These are phyloP conservation scores for Octodon degus DNA, from an alignment of 2,113 vertebrate genomes.

Conservation along the genomic window DNA sequence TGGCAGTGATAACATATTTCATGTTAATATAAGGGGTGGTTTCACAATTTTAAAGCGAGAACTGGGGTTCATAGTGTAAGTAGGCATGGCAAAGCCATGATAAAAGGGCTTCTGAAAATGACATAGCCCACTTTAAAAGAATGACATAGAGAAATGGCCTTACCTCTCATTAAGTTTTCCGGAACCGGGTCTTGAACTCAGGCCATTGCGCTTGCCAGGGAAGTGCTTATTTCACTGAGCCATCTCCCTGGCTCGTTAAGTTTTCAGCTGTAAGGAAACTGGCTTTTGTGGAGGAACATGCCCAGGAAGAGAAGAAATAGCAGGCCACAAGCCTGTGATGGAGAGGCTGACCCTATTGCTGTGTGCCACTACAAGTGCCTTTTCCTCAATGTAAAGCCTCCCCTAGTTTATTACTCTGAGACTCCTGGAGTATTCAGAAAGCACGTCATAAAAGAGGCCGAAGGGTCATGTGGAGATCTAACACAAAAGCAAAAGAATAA, in stretches of 20 bases:
- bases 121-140: background rate
- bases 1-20: background rate
- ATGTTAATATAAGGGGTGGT: background rate
- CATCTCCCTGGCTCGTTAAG: too few species aligned
- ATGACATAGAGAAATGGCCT: background rate
- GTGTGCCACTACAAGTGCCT: background rate
- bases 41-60: background rate
- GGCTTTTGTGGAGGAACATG: background rate
- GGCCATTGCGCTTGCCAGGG: too few species aligned
- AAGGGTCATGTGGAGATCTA: background rate
- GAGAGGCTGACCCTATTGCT: background rate
- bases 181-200: too few species aligned
- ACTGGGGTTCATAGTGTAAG: background rate
- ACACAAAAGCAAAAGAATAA: background rate
- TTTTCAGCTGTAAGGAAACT: background rate
- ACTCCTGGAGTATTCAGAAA: background rate
- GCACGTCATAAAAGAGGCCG: background rate
- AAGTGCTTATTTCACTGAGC: too few species aligned
- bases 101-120: background rate
- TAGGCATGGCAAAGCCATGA: background rate
- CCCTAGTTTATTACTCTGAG: background rate
- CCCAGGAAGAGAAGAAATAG: background rate
- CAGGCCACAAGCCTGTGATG: background rate
- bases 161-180: background rate
- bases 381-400: background rate